Conservation (phyloP, 2,113 vertebrate genomes). For the Enhydra lutris region DNA sequence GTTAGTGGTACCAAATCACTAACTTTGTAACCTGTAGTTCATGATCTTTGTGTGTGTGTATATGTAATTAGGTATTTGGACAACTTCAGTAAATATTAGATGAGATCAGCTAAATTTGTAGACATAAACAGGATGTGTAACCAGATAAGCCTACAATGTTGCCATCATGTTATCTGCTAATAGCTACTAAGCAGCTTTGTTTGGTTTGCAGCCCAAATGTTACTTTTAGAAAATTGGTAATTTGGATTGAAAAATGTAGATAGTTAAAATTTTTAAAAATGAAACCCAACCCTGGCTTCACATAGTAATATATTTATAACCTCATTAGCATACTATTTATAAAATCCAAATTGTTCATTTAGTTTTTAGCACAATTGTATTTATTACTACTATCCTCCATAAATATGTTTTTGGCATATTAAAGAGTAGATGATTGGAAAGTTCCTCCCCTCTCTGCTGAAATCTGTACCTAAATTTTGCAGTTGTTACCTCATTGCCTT, state of each 20-base stretch:
- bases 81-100: neutral
- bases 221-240: conserved; percentile 16
- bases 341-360: neutral
- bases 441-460: neutral
- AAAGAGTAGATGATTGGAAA: neutral
- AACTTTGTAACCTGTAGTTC: neutral
- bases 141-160: neutral
- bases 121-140: neutral
- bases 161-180: neutral
- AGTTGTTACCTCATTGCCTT: neutral
- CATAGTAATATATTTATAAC: neutral
- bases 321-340: neutral
- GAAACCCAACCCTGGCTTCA: neutral
- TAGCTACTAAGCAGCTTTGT: neutral
- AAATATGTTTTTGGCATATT: neutral
- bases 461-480: neutral
- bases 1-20: neutral
- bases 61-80: neutral
- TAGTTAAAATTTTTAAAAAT: neutral
- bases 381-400: neutral
- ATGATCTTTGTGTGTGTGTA: neutral
- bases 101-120: neutral
- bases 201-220: conserved; percentile 28
- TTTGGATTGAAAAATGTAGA: neutral
- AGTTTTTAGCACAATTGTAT: neutral